Evolutionary conservation across 1,140 invertebrate genomes (phyloP).

Genomic region (Cataglyphis hispanica): DNA sequence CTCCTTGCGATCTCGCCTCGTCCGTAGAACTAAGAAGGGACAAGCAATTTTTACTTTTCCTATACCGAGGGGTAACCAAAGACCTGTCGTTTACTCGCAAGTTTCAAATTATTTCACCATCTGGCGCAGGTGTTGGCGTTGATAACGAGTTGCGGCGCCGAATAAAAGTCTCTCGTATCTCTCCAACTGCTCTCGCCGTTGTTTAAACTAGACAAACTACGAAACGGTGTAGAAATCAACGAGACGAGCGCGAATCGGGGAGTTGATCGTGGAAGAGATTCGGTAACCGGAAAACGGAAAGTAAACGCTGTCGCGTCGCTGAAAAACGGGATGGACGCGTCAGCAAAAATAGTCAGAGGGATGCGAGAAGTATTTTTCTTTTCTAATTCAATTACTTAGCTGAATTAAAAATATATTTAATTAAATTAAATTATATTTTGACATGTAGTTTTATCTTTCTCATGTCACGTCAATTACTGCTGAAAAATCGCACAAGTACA

Average conservation of each 20-base stretch:
- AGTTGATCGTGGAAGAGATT: neutral
- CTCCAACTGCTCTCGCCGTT: constrained; percentile 37
- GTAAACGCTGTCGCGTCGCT: constrained; percentile 4
- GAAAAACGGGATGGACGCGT: constrained; percentile 1
- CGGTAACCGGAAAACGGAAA: constrained; percentile 33
- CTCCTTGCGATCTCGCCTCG: neutral
- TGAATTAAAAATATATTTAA: neutral
- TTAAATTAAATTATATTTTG: too few relatives aligned
- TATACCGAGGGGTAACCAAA: constrained; percentile 65
- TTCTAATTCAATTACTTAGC: neutral
- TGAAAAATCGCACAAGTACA: constrained; percentile 1
- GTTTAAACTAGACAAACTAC: constrained; percentile 43
- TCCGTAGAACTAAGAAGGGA: constrained; percentile 24
- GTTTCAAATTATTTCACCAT: constrained; percentile 82
- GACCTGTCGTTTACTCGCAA: constrained; percentile 66
- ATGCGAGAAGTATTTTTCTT: neutral
- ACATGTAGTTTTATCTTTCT: neutral
- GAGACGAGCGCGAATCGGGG: constrained; percentile 7
- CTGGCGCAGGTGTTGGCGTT: constrained; percentile 76
- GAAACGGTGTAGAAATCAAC: constrained; percentile 33
- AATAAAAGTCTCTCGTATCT: constrained; percentile 58
- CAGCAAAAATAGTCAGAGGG: neutral
- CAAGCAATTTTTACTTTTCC: constrained; percentile 69
- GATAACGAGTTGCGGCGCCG: constrained; percentile 69
- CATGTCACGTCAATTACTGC: neutral